phyloP scores from a whole-genome alignment of 1,140 invertebrate genomes.

The Drosophila lacteicornis region DNA sequence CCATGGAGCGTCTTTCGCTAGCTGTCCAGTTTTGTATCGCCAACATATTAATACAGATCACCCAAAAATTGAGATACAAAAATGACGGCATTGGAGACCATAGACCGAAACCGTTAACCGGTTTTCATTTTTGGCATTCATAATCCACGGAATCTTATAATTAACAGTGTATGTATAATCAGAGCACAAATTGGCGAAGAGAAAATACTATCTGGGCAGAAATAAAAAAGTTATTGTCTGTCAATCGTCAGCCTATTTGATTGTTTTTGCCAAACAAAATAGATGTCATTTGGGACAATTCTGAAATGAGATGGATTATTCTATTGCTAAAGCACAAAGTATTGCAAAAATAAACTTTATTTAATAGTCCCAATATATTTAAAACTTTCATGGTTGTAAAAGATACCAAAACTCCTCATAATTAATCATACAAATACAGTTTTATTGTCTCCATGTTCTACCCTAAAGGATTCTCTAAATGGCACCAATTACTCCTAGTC shows the following conservation, averaged over 20 bases:
- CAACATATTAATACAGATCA: conserved; percentile 11
- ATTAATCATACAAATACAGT: too few relatives aligned
- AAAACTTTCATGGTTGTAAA: too few relatives aligned
- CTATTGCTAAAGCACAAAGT: too few relatives aligned
- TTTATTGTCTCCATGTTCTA: not conserved
- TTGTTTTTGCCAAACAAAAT: not conserved
- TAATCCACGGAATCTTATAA: conserved; percentile 9
- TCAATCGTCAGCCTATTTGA: not conserved
- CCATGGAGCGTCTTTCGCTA: not conserved
- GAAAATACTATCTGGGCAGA: conserved; percentile 1
- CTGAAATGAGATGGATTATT: too few relatives aligned
- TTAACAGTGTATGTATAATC: not conserved
- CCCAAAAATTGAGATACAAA: not conserved
- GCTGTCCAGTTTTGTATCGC: conserved; percentile 12
- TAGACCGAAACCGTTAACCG: conserved; percentile 26
- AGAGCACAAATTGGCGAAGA: conserved; percentile 7
- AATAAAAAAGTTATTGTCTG: too few relatives aligned
- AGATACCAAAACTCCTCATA: not conserved
- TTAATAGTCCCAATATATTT: too few relatives aligned
- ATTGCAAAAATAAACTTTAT: too few relatives aligned
- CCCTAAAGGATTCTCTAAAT: not conserved
- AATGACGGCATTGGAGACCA: conserved; percentile 25
- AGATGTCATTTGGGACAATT: not conserved
- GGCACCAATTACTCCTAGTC: not conserved
- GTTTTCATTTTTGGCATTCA: conserved; percentile 42